Conservation (phyloP, 2,113 vertebrate genomes). For the Mus pahari region DNA sequence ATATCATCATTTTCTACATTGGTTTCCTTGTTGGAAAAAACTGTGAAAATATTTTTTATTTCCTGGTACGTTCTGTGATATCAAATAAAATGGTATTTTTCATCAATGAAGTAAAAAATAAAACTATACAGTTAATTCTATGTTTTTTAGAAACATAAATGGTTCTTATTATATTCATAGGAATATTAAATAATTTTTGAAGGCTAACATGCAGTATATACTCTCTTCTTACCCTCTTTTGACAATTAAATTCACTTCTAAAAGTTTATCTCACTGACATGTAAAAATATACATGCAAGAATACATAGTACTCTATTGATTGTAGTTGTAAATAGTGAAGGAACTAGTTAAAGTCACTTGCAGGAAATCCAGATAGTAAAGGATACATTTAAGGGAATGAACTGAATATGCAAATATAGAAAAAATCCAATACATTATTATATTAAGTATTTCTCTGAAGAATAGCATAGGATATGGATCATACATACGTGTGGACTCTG, state of each 20-base stretch:
- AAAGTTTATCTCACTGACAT: neutral
- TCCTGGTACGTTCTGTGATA: neutral
- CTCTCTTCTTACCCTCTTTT: neutral
- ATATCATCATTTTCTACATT: neutral
- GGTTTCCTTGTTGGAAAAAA: conserved; percentile 45
- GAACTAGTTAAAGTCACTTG: conserved; percentile 25
- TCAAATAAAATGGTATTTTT: conserved; percentile 20
- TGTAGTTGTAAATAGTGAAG: neutral
- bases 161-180: neutral
- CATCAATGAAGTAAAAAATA: neutral
- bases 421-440: neutral
- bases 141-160: conserved; percentile 41
- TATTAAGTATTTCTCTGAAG: conserved; percentile 44
- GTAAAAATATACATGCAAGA: conserved; percentile 13
- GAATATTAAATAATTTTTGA: neutral
- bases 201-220: neutral
- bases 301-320: neutral
- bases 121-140: neutral
- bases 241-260: conserved; percentile 24
- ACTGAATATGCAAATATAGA: neutral
- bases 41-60: conserved; percentile 1
- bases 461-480: neutral
- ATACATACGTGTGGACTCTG: neutral
- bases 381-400: neutral
- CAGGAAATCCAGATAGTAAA: conserved; percentile 19